Evolutionary conservation across 2,113 vertebrate genomes (phyloP), one percentile per base, ranked within the genome.

Genomic region (Gorilla gorilla): DNA sequence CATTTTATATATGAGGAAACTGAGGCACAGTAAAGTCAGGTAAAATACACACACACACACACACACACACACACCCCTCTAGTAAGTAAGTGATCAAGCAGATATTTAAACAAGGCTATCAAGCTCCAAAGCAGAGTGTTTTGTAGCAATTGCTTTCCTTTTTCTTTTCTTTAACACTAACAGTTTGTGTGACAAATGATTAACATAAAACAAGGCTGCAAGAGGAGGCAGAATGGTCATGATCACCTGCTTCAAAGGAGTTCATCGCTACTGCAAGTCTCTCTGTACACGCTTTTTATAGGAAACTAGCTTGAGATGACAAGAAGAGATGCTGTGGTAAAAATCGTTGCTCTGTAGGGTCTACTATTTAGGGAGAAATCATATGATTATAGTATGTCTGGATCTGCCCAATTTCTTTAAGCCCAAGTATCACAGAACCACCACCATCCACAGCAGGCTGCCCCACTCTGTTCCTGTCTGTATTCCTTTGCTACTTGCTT

Each of bases 191-290:
- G 61, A 94, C 14, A 92, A 84, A 66, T 66, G 68, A 12, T 66
- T 75, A 75, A 87, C 66, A 81, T 22, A 59, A 81, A 80, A 81
- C 35, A 55, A 91, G 11, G 48, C 55, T 68, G 20, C 66, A 87
- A 48, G 38, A 75, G 2, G 38, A 87, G 23, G 45, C 43, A 90
- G 64, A 75, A 52, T 18, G 70, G 1, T 43, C 45, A 35, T 48
- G 30, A 75, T 38, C 83, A 25, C 76, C n/a, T 43, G 38, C 81
- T 55, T 22, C 25, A 40, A 76, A 92, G 30, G 2, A 66, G 55
- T 50, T 72, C 55, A 57, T 35, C 43, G 23, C 61, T 79, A 23
- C 38, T 10, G 23, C 66, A 61, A 40, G 40, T 87, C 9, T 90
- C 32, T n/a, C 45, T 14, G 30, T 48, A 10, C 2, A 66, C 4